Evolutionary conservation across 2,888 invertebrate genomes (phyloP).

Genomic region (Drosophila yooni): DNA sequence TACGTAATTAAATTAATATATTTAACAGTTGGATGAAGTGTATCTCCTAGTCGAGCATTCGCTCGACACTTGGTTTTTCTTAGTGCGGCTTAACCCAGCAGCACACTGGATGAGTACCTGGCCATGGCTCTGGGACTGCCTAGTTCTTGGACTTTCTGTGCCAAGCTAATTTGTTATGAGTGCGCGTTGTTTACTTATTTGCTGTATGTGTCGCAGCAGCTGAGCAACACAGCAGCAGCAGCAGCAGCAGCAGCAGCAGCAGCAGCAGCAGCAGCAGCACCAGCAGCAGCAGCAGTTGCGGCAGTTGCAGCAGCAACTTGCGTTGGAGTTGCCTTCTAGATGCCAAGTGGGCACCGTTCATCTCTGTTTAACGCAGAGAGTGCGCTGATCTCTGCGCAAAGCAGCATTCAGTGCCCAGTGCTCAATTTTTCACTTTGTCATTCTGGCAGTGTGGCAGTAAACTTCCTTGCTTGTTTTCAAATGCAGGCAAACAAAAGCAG

Average conservation of each 20-base stretch:
- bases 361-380: conserved; percentile 10
- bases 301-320: conserved; percentile 51
- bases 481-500: conserved; percentile 68
- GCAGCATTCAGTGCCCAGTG: conserved; percentile 20
- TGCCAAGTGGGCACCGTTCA: conserved; percentile 47
- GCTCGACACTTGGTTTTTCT: not conserved
- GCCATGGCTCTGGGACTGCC: conserved; percentile 29
- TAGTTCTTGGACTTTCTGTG: conserved; percentile 59
- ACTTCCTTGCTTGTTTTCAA: conserved; percentile 76
- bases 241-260: conserved; percentile 46
- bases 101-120: conserved; percentile 15
- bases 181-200: conserved; percentile 58
- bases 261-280: conserved; percentile 40
- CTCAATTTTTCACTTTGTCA: conserved; percentile 61
- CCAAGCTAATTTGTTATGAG: conserved; percentile 72
- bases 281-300: conserved; percentile 44
- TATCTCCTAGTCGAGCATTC: not conserved
- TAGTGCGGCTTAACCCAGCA: conserved; percentile 24
- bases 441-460: conserved; percentile 55
- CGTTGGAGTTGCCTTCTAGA: conserved; percentile 52
- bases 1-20: not conserved
- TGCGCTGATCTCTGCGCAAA: conserved; percentile 2
- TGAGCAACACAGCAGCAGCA: conserved; percentile 31
- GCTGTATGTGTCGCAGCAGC: conserved; percentile 66
- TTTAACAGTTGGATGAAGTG: not conserved